Percentiles rank a stretch among this genome's conserved stretches.
Conservation (phyloP, 1,140 invertebrate species). For the Eufriesea mexicana region DNA sequence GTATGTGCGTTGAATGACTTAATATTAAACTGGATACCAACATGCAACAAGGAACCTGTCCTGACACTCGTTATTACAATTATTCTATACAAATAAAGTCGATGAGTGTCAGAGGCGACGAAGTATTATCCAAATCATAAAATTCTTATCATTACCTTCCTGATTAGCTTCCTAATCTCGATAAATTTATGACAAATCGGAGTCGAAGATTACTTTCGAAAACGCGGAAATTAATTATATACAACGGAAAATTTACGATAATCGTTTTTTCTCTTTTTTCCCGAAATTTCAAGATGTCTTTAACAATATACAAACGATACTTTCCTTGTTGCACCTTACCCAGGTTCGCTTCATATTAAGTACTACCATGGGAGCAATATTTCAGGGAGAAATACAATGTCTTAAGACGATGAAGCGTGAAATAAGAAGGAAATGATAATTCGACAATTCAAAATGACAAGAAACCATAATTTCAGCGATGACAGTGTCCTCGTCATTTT, state of each 20-base stretch:
- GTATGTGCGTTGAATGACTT: slow-evolving; percentile 76
- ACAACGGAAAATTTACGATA: not conserved
- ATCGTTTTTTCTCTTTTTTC: not conserved
- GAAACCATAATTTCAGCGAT: slow-evolving; percentile 1
- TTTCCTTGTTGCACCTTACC: slow-evolving; percentile 43
- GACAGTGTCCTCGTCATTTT: not conserved
- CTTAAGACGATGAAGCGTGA: not conserved
- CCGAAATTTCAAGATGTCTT: not conserved
- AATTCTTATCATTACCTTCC: not conserved
- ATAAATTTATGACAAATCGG: not conserved
- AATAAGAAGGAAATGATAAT: not conserved
- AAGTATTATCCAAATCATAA: not conserved
- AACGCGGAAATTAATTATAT: not conserved
- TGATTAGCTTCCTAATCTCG: not conserved
- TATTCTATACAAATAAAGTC: not conserved
- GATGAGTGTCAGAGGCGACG: not conserved
- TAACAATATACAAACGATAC: not conserved
- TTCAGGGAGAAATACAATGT: slow-evolving; percentile 15
- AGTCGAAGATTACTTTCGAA: not conserved
- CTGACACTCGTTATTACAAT: not conserved
- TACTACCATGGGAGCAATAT: slow-evolving; percentile 40
- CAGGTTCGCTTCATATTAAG: slow-evolving; percentile 39
- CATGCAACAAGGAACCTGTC: slow-evolving; percentile 56
- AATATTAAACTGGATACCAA: slow-evolving; percentile 64
- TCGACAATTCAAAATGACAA: not conserved